A percentile compares a stretch with the other conserved stretches of the same genome.
These are phyloP conservation scores for Xenopus borealis DNA, from an alignment of 2,113 vertebrate genomes.

Conservation along the genomic window DNA sequence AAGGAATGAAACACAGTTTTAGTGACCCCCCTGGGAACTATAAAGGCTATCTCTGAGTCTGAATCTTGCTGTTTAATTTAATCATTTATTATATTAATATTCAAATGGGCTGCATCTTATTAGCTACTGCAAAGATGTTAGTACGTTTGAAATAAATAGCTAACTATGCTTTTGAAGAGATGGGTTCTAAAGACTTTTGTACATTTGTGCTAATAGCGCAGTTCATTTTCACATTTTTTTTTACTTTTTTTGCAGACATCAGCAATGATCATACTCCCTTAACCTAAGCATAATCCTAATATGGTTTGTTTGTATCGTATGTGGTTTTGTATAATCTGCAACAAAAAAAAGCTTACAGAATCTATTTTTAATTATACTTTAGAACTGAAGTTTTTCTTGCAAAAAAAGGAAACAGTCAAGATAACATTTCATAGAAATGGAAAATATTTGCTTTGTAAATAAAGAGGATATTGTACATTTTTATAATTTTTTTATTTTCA, in stretches of 20 bases:
- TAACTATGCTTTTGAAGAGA: conserved; percentile 80
- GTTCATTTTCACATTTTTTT: conserved; percentile 71
- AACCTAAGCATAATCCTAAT: conserved; percentile 63
- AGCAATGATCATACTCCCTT: conserved; percentile 56
- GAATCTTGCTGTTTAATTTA: conserved; percentile 86
- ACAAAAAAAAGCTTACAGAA: too few relatives aligned
- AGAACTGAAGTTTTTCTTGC: too few relatives aligned
- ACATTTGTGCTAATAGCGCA: conserved; percentile 72
- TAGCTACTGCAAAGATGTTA: conserved; percentile 81
- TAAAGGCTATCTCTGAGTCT: conserved; percentile 84
- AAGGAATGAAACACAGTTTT: conserved; percentile 75
- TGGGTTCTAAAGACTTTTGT: conserved; percentile 74
- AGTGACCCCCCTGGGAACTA: conserved; percentile 78
- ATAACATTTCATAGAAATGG: too few relatives aligned
- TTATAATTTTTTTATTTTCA: too few relatives aligned
- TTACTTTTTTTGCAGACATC: conserved; percentile 66
- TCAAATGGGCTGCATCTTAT: conserved; percentile 83
- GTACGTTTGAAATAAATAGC: conserved; percentile 80
- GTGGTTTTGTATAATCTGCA: background rate
- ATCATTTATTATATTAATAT: conserved; percentile 88
- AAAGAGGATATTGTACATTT: too few relatives aligned
- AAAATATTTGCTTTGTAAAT: too few relatives aligned
- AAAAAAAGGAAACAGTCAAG: too few relatives aligned
- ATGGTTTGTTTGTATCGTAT: conserved; percentile 52
- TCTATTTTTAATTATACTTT: too few relatives aligned